Percentiles rank a stretch among this genome's conserved stretches.
Conservation (phyloP, 2,888 invertebrate species). For the Patella ulyssiponensis region DNA sequence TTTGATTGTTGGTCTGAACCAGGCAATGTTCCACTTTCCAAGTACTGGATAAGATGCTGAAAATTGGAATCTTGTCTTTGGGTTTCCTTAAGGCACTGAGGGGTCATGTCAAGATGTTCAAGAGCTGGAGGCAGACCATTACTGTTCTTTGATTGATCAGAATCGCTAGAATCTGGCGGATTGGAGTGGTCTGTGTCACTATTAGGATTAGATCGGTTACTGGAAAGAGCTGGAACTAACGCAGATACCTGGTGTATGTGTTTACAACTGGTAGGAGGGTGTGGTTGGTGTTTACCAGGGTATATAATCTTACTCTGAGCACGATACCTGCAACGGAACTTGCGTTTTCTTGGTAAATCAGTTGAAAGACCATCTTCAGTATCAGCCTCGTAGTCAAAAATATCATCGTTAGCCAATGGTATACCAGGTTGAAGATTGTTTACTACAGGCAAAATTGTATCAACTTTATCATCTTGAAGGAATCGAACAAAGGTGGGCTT, state of each 20-base stretch:
- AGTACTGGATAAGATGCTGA: conserved; percentile 7
- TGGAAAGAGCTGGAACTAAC: too few species aligned
- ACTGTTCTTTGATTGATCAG: too few species aligned
- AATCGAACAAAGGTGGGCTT: conserved; percentile 14
- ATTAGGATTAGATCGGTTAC: too few species aligned
- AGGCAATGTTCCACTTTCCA: conserved; percentile 22
- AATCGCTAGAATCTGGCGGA: too few species aligned
- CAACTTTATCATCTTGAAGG: background rate
- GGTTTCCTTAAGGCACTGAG: background rate
- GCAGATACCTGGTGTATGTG: too few species aligned
- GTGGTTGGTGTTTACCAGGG: too few species aligned
- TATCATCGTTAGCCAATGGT: too few species aligned
- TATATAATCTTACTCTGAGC: too few species aligned
- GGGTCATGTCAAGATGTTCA: background rate
- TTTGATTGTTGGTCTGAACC: conserved; percentile 28
- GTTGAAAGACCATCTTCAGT: conserved; percentile 3
- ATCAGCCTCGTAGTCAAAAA: background rate
- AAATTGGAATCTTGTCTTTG: conserved; percentile 15
- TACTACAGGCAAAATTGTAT: conserved; percentile 1
- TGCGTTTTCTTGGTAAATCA: too few species aligned
- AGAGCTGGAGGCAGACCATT: background rate
- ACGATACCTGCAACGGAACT: too few species aligned
- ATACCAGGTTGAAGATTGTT: background rate
- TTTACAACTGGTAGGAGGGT: too few species aligned
- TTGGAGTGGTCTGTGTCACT: too few species aligned